A percentile compares a stretch with the other conserved stretches of the same genome.
Conservation (phyloP, 2,797 vertebrate genomes). For the Falco rusticolus region DNA sequence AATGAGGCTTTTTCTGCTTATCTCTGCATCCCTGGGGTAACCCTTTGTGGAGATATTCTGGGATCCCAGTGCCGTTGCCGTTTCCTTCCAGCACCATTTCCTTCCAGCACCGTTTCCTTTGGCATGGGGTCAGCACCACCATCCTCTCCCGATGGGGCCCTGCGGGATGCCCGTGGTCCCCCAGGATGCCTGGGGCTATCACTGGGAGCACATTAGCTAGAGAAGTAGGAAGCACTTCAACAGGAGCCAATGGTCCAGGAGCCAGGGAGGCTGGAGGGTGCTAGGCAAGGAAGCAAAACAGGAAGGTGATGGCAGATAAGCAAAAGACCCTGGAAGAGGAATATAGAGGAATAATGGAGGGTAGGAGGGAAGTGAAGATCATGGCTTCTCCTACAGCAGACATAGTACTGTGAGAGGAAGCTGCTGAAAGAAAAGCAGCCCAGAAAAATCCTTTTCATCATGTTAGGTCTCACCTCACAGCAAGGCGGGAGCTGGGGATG, state of each 20-base stretch:
- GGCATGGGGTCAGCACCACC: not conserved
- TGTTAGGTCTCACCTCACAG: not conserved
- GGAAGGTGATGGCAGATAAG: constrained; percentile 72
- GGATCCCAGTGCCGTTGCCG: not conserved
- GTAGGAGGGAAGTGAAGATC: constrained; percentile 11
- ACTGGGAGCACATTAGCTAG: not conserved
- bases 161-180: not conserved
- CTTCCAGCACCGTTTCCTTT: not conserved
- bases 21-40: constrained; percentile 35
- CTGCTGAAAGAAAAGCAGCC: not conserved
- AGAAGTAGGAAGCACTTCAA: constrained; percentile 44
- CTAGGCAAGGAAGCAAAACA: constrained; percentile 60
- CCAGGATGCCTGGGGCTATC: constrained; percentile 24
- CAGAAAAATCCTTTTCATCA: not conserved
- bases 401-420: accelerated
- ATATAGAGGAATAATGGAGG: constrained; percentile 28
- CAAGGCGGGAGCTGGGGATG: not conserved
- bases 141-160: not conserved
- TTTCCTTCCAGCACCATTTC: not conserved
- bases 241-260: constrained; percentile 1
- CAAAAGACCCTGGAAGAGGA: constrained; percentile 37
- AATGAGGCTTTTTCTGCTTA: constrained; percentile 28
- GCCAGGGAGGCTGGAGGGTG: constrained; percentile 20
- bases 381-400: not conserved
- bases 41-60: constrained; percentile 7